A percentile compares a stretch with the other conserved stretches of the same genome.
phyloP scores from a whole-genome alignment of 2,888 invertebrate species.

The Euproctis similis region DNA sequence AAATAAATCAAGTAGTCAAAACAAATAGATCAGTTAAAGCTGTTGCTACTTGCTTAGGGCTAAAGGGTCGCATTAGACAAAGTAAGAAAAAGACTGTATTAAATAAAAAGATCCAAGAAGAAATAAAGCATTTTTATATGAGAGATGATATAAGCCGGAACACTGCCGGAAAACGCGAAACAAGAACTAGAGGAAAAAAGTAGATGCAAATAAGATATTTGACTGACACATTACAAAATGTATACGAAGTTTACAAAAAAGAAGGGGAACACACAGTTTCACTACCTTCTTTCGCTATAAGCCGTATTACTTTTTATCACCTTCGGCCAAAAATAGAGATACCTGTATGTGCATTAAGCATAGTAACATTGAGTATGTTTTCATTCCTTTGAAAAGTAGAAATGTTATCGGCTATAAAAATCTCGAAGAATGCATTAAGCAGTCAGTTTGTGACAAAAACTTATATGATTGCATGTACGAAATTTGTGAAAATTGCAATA shows the following conservation, averaged over 20 bases:
- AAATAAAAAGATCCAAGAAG: no score
- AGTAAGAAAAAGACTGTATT: no score
- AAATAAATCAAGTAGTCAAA: no score
- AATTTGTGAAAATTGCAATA: slow-evolving; percentile 9
- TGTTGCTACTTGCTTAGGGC: no score
- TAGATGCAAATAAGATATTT: slow-evolving; percentile 8
- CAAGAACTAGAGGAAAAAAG: slow-evolving; percentile 5
- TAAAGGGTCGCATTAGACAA: no score
- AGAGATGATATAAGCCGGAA: slow-evolving; percentile 1
- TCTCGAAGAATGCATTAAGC: slow-evolving; percentile 1
- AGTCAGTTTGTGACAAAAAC: slow-evolving; percentile 7
- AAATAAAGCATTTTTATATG: no score
- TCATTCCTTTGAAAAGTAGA: slow-evolving; percentile 8
- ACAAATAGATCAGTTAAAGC: no score
- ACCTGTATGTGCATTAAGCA: slow-evolving; percentile 14
- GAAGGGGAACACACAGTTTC: slow-evolving; percentile 6
- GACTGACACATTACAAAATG: slow-evolving; percentile 4
- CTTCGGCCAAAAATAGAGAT: slow-evolving; percentile 1
- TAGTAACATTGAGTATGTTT: slow-evolving; percentile 8
- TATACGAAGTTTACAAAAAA: slow-evolving; percentile 4
- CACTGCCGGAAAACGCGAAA: slow-evolving; percentile 8
- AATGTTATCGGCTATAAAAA: slow-evolving; percentile 7
- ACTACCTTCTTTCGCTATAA: slow-evolving; percentile 7
- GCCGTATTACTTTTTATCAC: slow-evolving; percentile 7
- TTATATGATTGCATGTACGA: slow-evolving; percentile 9